phyloP scores from a whole-genome alignment of 2,888 invertebrate species.

The Bombyx huttoni region DNA sequence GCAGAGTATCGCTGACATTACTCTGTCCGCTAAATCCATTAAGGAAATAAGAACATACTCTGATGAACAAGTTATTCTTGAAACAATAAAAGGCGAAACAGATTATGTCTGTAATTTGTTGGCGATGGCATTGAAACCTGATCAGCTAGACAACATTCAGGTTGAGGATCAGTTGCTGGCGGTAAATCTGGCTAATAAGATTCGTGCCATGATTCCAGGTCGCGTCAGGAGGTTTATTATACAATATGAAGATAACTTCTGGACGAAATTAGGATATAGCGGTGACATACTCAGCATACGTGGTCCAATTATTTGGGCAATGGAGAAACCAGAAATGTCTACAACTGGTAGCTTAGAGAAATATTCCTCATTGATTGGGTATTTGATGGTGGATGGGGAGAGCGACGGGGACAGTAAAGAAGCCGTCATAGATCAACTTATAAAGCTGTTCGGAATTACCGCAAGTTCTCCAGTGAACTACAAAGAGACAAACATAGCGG shows the following conservation, averaged over 20 bases:
- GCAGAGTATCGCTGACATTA: slow-evolving; percentile 46
- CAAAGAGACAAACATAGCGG: slow-evolving; percentile 34
- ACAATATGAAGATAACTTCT: slow-evolving; percentile 49
- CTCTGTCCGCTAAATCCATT: slow-evolving; percentile 32
- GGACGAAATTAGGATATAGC: slow-evolving; percentile 47
- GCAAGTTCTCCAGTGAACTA: slow-evolving; percentile 42
- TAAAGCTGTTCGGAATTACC: slow-evolving; percentile 43
- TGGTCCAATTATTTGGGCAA: slow-evolving; percentile 64
- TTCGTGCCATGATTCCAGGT: slow-evolving; percentile 31
- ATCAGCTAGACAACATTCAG: slow-evolving; percentile 40
- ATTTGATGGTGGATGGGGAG: slow-evolving; percentile 27
- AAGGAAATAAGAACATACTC: slow-evolving; percentile 42
- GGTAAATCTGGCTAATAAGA: slow-evolving; percentile 20
- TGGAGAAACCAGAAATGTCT: slow-evolving; percentile 43
- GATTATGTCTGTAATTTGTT: slow-evolving; percentile 50
- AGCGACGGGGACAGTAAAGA: slow-evolving; percentile 18
- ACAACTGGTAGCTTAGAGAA: slow-evolving; percentile 32
- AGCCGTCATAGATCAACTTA: slow-evolving; percentile 44
- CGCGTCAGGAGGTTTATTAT: slow-evolving; percentile 39
- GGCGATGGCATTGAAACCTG: slow-evolving; percentile 56
- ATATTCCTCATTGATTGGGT: slow-evolving; percentile 40
- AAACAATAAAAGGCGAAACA: slow-evolving; percentile 46
- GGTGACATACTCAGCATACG: slow-evolving; percentile 57
- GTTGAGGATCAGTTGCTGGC: slow-evolving; percentile 41
- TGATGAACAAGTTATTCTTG: slow-evolving; percentile 43